phyloP scores from a whole-genome alignment of 35 echinoderm and acorn worm genomes.

The Eucidaris tribuloides region DNA sequence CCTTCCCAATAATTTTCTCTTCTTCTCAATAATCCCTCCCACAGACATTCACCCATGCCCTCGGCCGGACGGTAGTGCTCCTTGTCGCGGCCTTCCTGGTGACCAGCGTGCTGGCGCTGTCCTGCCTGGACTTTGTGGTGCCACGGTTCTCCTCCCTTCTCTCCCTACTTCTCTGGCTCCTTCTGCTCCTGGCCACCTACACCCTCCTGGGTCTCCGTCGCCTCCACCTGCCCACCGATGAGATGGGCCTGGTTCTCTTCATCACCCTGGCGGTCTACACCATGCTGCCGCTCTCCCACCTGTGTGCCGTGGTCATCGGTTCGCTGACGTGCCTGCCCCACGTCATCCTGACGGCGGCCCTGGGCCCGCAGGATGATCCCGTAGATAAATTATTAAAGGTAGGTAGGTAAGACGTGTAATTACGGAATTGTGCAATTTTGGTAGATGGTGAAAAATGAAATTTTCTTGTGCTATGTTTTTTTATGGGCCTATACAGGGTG shows the following conservation, averaged over 20 bases:
- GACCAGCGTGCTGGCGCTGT: constrained; percentile 15
- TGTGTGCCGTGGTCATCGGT: constrained; percentile 29
- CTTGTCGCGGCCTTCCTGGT: constrained; percentile 38
- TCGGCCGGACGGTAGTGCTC: not conserved
- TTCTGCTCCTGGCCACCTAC: constrained; percentile 35
- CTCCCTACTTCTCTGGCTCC: constrained; percentile 48
- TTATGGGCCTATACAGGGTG: too few relatives aligned
- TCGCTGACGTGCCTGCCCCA: constrained; percentile 65
- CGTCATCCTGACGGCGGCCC: constrained; percentile 21
- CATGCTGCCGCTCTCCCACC: constrained; percentile 43
- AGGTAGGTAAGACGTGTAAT: too few relatives aligned
- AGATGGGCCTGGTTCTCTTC: constrained; percentile 54
- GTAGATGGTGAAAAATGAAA: too few relatives aligned
- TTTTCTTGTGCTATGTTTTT: too few relatives aligned
- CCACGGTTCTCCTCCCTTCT: constrained; percentile 28
- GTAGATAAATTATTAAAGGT: constrained; percentile 4
- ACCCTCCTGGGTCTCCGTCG: constrained; percentile 20
- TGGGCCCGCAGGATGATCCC: constrained; percentile 8
- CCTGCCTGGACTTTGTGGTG: constrained; percentile 57
- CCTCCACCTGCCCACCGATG: constrained; percentile 13
- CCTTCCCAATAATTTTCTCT: too few relatives aligned
- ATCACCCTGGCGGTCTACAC: constrained; percentile 41
- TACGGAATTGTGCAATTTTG: too few relatives aligned
- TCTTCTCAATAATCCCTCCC: too few relatives aligned
- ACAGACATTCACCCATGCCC: not conserved